Conservation (phyloP, 2,797 vertebrate genomes). For the Mionectes olivaceus region DNA sequence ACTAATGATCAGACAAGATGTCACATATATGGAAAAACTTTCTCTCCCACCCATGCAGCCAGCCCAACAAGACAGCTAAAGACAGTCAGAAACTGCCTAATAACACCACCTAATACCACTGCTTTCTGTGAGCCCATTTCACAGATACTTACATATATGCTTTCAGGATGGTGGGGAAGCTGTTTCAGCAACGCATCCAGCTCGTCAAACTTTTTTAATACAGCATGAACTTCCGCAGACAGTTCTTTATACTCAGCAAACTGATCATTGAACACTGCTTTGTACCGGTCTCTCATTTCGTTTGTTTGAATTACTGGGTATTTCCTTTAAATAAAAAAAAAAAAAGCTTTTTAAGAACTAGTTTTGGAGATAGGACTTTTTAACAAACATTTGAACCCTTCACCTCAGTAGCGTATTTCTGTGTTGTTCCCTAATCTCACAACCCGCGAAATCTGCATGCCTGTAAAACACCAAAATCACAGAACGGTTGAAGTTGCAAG, state of each 20-base stretch:
- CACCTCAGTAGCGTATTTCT: neutral
- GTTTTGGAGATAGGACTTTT: neutral
- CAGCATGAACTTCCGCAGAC: constrained; percentile 86
- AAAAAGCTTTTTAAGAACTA: neutral
- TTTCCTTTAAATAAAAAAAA: constrained; percentile 79
- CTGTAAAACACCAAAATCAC: neutral
- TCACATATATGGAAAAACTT: neutral
- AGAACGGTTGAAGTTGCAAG: neutral
- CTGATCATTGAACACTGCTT: constrained; percentile 97
- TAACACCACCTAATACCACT: neutral
- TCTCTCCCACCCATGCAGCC: neutral
- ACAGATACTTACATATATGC: constrained; percentile 80
- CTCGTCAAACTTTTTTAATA: constrained; percentile 89
- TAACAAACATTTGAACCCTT: neutral
- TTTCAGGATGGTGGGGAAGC: constrained; percentile 84
- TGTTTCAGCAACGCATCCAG: constrained; percentile 89
- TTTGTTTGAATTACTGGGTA: constrained; percentile 88
- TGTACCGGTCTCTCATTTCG: constrained; percentile 93
- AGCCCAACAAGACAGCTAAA: neutral
- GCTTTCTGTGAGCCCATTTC: neutral
- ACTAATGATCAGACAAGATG: neutral
- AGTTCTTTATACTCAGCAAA: constrained; percentile 97
- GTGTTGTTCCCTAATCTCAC: neutral
- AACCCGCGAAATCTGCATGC: neutral
- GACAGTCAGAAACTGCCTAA: neutral